These are phyloP conservation scores for Xanthorhoe designata DNA, from an alignment of 2,888 invertebrate genomes.

Conservation along the genomic window DNA sequence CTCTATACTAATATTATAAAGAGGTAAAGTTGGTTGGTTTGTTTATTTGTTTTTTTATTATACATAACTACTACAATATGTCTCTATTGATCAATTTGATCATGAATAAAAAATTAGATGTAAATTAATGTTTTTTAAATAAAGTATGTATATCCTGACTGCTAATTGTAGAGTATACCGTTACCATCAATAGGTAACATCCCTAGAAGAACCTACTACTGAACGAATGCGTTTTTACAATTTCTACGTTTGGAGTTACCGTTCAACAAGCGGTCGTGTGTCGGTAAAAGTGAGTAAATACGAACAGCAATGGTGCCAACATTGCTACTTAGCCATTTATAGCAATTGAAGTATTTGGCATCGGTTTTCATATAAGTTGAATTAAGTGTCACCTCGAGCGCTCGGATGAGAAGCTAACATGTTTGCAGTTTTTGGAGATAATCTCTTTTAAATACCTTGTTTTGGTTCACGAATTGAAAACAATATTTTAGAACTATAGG, in stretches of 20 bases:
- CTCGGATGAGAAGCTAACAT: too few species aligned
- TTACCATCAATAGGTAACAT: conserved; percentile 29
- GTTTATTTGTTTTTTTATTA: too few species aligned
- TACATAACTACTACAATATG: too few species aligned
- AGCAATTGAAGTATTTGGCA: background rate
- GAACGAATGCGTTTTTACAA: conserved; percentile 22
- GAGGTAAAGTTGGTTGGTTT: too few species aligned
- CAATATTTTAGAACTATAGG: too few species aligned
- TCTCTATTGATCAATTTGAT: too few species aligned
- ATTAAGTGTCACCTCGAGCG: too few species aligned
- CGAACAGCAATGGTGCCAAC: background rate
- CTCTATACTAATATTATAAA: too few species aligned
- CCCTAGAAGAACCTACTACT: conserved; percentile 29
- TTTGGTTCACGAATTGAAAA: too few species aligned
- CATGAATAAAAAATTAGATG: too few species aligned
- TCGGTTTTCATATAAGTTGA: background rate
- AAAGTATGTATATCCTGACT: conserved; percentile 8
- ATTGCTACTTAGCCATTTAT: background rate
- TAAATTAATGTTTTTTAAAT: background rate
- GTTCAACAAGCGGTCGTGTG: conserved; percentile 22
- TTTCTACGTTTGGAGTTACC: conserved; percentile 31
- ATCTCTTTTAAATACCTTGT: too few species aligned
- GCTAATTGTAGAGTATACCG: conserved; percentile 25
- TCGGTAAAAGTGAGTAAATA: background rate
- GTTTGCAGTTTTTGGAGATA: too few species aligned